Evolutionary conservation across 2,888 invertebrate species (phyloP).

Genomic region (Gastrophysa polygoni): DNA sequence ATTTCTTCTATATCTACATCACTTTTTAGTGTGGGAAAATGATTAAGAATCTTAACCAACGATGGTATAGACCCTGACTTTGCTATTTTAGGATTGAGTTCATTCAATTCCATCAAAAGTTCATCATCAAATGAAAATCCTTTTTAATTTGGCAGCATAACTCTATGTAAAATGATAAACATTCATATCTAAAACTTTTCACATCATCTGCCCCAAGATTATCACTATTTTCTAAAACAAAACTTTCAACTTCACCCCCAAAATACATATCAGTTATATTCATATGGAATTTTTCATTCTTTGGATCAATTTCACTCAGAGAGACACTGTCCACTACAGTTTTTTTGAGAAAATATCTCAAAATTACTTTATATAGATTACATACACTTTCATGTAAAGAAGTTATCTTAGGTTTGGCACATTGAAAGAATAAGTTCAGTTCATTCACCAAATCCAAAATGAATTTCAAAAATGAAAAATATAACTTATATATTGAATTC

Average conservation of each 20-base stretch:
- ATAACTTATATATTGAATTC: slow-evolving; percentile 14
- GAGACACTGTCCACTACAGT: not conserved
- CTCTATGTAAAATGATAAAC: slow-evolving; percentile 1
- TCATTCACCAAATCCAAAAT: slow-evolving; percentile 13
- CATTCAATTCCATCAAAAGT: not conserved
- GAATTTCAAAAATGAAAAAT: slow-evolving; percentile 19
- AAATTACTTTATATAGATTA: slow-evolving; percentile 6
- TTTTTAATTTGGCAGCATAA: slow-evolving; percentile 6
- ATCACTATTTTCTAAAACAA: not conserved
- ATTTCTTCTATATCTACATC: not conserved
- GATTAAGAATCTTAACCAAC: not conserved
- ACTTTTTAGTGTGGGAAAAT: not conserved
- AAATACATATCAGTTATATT: slow-evolving; percentile 3
- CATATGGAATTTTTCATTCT: not conserved
- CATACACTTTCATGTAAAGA: slow-evolving; percentile 16
- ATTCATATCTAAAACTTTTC: not conserved
- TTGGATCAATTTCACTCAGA: not conserved
- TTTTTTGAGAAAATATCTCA: not conserved
- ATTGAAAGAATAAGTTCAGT: slow-evolving; percentile 19
- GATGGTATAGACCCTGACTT: not conserved
- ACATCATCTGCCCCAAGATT: not conserved
- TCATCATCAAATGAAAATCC: not conserved
- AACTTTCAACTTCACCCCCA: not conserved
- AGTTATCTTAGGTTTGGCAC: slow-evolving; percentile 18
- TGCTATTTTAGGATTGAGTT: not conserved